Percentiles rank a stretch among this genome's conserved stretches.
Conservation (phyloP, 2,888 invertebrate species). For the Eupithecia subfuscata region DNA sequence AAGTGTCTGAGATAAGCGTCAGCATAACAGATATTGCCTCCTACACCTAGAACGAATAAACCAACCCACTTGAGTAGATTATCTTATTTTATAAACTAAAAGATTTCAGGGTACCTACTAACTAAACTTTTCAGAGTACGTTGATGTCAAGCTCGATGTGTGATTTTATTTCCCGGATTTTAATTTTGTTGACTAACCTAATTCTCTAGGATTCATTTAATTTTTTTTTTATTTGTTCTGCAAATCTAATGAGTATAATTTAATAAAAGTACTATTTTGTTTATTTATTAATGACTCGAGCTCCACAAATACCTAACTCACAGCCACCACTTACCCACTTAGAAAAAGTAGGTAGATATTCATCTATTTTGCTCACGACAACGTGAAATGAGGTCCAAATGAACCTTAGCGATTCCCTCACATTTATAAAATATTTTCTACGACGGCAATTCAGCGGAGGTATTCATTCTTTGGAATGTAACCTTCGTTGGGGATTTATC, state of each 20-base stretch:
- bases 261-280: background rate
- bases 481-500: slow-evolving; percentile 40
- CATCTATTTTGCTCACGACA: slow-evolving; percentile 13
- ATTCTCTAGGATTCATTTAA: background rate
- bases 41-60: slow-evolving; percentile 49
- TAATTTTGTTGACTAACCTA: background rate
- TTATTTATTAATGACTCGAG: background rate
- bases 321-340: background rate
- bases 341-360: background rate
- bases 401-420: slow-evolving; percentile 31
- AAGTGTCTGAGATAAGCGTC: slow-evolving; percentile 62
- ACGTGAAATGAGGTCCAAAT: slow-evolving; percentile 18
- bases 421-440: slow-evolving; percentile 38
- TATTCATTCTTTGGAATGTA: slow-evolving; percentile 39
- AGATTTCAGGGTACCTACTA: too few species aligned
- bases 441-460: slow-evolving; percentile 37
- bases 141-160: slow-evolving; percentile 5
- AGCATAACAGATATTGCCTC: slow-evolving; percentile 55
- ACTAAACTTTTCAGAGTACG: slow-evolving; percentile 15
- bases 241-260: background rate
- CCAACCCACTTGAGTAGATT: slow-evolving; percentile 1
- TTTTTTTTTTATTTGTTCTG: background rate
- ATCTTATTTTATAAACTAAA: slow-evolving; percentile 14
- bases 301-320: background rate
- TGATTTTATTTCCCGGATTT: background rate